A percentile compares a stretch with the other conserved stretches of the same genome.
Evolutionary conservation across 30 jellyfish, hydroid and myxozoan species (phyloP).

Genomic region (Cassiopea xamachana): DNA sequence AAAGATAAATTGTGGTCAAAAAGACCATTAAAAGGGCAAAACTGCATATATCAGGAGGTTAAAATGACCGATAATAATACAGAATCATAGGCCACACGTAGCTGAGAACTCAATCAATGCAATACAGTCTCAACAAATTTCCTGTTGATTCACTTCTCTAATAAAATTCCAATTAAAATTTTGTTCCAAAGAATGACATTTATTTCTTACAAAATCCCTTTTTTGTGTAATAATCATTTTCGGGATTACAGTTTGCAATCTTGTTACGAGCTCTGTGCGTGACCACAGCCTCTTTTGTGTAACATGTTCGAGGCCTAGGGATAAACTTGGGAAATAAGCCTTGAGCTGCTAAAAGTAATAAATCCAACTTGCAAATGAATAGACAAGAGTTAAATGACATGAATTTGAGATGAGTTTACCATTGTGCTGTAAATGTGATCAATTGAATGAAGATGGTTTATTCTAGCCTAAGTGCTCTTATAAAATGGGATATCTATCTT

Average conservation of each 20-base stretch:
- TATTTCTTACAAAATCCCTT: background rate
- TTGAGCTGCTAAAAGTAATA: background rate
- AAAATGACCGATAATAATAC: background rate
- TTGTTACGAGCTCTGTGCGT: background rate
- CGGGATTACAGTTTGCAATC: slow-evolving; percentile 11
- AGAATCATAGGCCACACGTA: slow-evolving; percentile 1
- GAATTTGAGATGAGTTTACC: background rate
- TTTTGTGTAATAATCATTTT: background rate
- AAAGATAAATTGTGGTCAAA: background rate
- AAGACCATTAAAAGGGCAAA: background rate
- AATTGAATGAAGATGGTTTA: background rate
- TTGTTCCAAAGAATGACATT: slow-evolving; percentile 2
- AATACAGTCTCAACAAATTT: background rate
- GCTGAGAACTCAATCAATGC: background rate
- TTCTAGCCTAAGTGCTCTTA: background rate
- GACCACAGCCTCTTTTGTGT: background rate
- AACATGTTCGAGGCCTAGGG: background rate
- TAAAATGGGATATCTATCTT: background rate
- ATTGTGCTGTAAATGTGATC: background rate
- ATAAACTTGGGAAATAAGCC: background rate
- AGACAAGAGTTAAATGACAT: background rate
- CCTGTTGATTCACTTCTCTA: background rate
- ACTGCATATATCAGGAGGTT: background rate
- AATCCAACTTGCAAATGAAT: background rate
- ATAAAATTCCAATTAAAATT: slow-evolving; percentile 1